Base-by-base conservation (phyloP, 2,113 vertebrate species). In the Urocynchramus pylzowi region DNA sequence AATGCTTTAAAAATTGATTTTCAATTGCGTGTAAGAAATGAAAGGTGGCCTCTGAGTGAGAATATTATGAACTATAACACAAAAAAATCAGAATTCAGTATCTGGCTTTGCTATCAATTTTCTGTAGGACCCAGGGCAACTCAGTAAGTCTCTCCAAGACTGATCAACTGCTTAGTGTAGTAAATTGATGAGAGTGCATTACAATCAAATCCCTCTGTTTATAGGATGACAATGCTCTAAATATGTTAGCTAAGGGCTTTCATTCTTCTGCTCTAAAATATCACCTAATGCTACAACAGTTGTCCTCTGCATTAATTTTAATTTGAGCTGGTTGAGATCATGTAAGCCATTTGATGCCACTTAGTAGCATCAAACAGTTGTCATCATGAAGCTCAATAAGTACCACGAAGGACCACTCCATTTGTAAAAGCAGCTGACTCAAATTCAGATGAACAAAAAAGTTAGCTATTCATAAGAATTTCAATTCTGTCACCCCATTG, bases 1-100 rank as follows among this genome's bases (percentile, higher is more conserved):
- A 93, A 92, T 41, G 37, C 53, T 89, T 69, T 85, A 85, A 86
- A 92, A 92, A 83, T 77, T 74, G 68, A 27, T 77, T 94, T 96
- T 37, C 22, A 10, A 45, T 27, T 86, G 41, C 45, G 50, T 42
- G 33, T 52, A 76, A 87, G 67, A 61, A 95, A 54, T 45, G 37
- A 93, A 87, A 87, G 31, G 61, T 93, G 70, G 41, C 76, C 42
- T 82, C 74, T 84, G 33, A 80, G n/a, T 57, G 53, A 82, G 33
- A 76, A 68, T 50, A 87, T 67, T 70, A 82, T 0, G 13, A 81
- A 70, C 35, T 67, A 10, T 49, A 89, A 89, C 41, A 65, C 26
- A 53, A 8, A 49, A 49, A 57, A 64, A 84, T 64, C 70, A 91
- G 78, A 84, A 95, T 84, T 87, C 60, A 91, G 11, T 56, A n/a